Evolutionary conservation across 2,797 vertebrate species (phyloP).

Genomic region (Leucoraja ocellata): DNA sequence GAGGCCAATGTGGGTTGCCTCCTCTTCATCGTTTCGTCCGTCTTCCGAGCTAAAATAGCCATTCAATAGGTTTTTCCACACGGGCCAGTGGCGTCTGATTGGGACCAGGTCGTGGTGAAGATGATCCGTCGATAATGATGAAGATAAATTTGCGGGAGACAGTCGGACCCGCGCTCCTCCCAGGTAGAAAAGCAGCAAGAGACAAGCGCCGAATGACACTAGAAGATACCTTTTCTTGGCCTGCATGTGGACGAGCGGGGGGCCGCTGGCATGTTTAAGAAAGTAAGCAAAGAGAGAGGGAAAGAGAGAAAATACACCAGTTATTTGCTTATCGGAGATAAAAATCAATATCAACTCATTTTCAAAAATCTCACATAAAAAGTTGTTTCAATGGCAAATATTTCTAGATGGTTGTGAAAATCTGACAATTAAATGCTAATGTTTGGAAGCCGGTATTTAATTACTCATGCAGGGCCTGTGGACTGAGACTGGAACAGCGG

Average conservation of each 20-base stretch:
- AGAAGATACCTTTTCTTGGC: conserved; percentile 78
- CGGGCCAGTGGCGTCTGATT: conserved; percentile 53
- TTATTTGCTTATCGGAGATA: not conserved
- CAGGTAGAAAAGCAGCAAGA: conserved; percentile 68
- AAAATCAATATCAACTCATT: not conserved
- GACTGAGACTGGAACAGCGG: no score
- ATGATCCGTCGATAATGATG: conserved; percentile 45
- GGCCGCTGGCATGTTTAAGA: conserved; percentile 44
- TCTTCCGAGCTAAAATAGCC: conserved; percentile 62
- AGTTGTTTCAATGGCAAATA: conserved; percentile 5
- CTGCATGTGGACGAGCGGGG: conserved; percentile 70
- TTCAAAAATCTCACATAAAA: not conserved
- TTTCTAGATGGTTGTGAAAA: not conserved
- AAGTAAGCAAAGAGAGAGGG: not conserved
- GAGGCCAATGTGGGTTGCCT: not conserved
- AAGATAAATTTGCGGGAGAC: conserved; percentile 44
- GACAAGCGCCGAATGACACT: conserved; percentile 69
- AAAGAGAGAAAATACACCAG: not conserved
- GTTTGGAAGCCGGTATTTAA: not conserved
- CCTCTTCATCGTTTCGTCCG: conserved; percentile 52
- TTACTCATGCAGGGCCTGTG: no score
- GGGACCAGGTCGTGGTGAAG: not conserved
- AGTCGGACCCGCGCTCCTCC: conserved; percentile 67
- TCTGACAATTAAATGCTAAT: not conserved
- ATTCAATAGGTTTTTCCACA: conserved; percentile 51